A percentile compares a stretch with the other conserved stretches of the same genome.
These are phyloP conservation scores for Pteronura brasiliensis DNA, from an alignment of 2,113 vertebrate species.

Conservation along the genomic window DNA sequence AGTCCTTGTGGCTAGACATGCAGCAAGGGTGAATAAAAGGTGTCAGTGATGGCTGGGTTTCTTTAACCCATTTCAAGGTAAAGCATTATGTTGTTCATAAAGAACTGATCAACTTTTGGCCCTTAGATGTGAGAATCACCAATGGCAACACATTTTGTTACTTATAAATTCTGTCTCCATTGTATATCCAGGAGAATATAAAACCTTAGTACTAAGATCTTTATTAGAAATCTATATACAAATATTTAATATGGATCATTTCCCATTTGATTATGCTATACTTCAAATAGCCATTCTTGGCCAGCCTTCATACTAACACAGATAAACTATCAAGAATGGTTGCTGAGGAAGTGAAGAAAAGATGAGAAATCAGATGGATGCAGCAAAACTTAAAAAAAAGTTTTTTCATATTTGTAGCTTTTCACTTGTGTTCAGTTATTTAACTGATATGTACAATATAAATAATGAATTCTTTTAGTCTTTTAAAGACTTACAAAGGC, in stretches of 20 bases:
- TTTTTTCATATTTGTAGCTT: neutral
- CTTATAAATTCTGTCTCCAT: neutral
- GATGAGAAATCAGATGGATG: neutral
- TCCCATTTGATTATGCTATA: neutral
- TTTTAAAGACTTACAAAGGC: neutral
- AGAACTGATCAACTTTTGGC: neutral
- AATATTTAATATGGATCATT: neutral
- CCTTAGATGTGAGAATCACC: neutral
- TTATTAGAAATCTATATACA: neutral
- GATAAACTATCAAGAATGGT: neutral
- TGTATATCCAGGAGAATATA: neutral
- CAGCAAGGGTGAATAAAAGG: neutral
- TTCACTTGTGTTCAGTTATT: neutral
- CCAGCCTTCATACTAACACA: neutral
- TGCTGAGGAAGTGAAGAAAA: neutral
- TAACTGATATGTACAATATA: neutral
- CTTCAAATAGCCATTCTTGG: neutral
- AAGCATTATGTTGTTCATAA: neutral
- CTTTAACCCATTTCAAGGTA: neutral
- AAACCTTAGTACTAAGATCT: neutral
- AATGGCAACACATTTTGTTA: neutral
- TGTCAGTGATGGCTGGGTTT: no score
- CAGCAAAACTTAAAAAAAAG: neutral
- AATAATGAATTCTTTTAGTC: slow-evolving; percentile 15
- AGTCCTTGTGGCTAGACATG: neutral